Evolutionary conservation across 2,113 vertebrate species (phyloP).

Genomic region (Pomatorhinus ruficollis): DNA sequence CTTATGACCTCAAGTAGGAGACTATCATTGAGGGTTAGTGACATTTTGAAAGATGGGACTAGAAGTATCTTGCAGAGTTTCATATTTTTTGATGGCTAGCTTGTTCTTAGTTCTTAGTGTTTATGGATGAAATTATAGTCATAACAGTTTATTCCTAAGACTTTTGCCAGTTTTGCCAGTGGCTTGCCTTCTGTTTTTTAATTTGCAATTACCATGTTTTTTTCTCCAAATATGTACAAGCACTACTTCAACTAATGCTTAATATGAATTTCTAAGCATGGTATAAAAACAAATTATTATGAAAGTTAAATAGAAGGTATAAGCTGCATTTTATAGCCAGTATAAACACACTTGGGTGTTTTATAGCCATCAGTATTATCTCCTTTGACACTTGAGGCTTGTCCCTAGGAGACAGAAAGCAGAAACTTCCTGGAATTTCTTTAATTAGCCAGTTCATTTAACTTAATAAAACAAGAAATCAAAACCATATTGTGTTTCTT

Average conservation of each 20-base stretch:
- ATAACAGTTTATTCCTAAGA: not conserved
- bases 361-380: slow-evolving; percentile 49
- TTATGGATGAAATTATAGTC: not conserved
- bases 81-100: not conserved
- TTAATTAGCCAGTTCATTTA: slow-evolving; percentile 50
- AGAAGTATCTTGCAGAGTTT: not conserved
- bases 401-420: slow-evolving; percentile 46
- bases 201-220: not conserved
- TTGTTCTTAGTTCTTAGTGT: not conserved
- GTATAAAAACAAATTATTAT: slow-evolving; percentile 35
- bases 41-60: not conserved
- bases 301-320: slow-evolving; percentile 18
- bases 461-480: slow-evolving; percentile 58
- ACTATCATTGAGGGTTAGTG: not conserved
- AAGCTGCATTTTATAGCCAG: slow-evolving; percentile 34
- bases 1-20: not conserved
- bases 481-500: slow-evolving; percentile 26
- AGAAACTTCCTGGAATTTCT: slow-evolving; percentile 67
- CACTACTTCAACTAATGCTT: not conserved
- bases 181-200: slow-evolving; percentile 33
- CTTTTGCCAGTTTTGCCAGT: not conserved
- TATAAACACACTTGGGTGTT: slow-evolving; percentile 51
- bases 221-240: not conserved
- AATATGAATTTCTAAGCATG: slow-evolving; percentile 24
- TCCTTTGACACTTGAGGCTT: slow-evolving; percentile 51